phyloP scores from a whole-genome alignment of 2,888 invertebrate species.

The Calephelis perditalis region DNA sequence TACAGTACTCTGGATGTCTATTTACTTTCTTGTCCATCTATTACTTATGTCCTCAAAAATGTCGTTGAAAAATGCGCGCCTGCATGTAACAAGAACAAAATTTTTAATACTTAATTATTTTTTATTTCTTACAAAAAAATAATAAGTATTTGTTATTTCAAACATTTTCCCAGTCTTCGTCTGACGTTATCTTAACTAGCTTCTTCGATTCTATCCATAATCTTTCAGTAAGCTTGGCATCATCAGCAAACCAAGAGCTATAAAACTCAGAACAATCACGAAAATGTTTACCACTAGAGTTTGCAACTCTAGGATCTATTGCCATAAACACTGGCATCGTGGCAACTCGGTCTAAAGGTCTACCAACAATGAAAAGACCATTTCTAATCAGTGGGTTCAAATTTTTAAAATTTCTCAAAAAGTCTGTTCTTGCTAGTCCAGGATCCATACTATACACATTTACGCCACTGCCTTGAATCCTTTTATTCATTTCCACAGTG shows the following conservation, averaged over 20 bases:
- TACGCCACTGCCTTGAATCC: slow-evolving; percentile 70
- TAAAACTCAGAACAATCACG: slow-evolving; percentile 52
- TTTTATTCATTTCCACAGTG: slow-evolving; percentile 72
- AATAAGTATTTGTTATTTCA: too few species aligned
- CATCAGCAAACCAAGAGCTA: slow-evolving; percentile 58
- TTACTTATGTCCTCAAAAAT: too few species aligned
- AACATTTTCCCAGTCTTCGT: slow-evolving; percentile 51
- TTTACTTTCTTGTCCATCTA: too few species aligned
- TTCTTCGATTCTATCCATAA: slow-evolving; percentile 51
- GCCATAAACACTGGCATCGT: slow-evolving; percentile 53
- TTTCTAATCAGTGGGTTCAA: slow-evolving; percentile 37
- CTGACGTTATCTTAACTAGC: slow-evolving; percentile 40
- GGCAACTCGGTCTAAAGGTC: slow-evolving; percentile 43
- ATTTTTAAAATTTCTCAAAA: slow-evolving; percentile 79
- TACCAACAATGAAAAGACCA: slow-evolving; percentile 41
- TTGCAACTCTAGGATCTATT: slow-evolving; percentile 42
- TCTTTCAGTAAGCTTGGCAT: slow-evolving; percentile 39
- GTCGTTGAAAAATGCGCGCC: too few species aligned
- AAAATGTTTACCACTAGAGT: slow-evolving; percentile 51
- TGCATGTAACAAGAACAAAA: too few species aligned
- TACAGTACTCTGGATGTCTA: too few species aligned
- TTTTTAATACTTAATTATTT: too few species aligned
- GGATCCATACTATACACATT: slow-evolving; percentile 90
- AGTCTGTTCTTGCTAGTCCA: slow-evolving; percentile 86
- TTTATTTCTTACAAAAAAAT: too few species aligned